Base-by-base conservation (phyloP, 2,797 vertebrate species). In the Anguilla anguilla region DNA sequence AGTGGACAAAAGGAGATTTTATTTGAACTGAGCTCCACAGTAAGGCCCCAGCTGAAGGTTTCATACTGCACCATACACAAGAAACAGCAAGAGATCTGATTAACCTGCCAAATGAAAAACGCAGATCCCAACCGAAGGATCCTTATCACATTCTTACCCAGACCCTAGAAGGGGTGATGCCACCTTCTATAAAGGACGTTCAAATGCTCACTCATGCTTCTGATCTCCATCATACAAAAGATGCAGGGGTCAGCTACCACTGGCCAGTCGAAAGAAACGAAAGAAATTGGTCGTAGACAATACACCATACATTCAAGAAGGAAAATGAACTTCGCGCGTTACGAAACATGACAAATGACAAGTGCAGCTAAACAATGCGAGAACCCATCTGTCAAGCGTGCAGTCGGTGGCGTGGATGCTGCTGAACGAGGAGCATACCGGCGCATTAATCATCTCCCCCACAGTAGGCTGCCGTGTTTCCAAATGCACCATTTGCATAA, bases 401-500 rank as follows among this genome's bases (percentile, higher is more conserved):
- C 28, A 82, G 51, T n/a, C 35, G 43, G 46, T 22, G 22, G 39
- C 49, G 43, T 43, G n/a, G 43, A 81, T 49, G 77, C 17, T 15
- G 22, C 46, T 46, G 74, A 35, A 51, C 10, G 11, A 13, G 39
- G 79, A 51, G 79, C 46, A 82, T 82, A 3, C 25, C 43, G 25
- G 22, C 46, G 9, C 22, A 82, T 82, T 51, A 51, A 82, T 82
- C 43, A 82, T 51, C 7, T 82, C 79, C 25, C 22, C 79, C 79
- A 25, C 79, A 51, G 43, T 82, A n/a, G 43, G 79, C 79, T 82
- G 51, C 79, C 10, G 43, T 82, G 51, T 51, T 82, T 51, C 43
- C 22, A 82, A 82, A 82, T 46, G 19, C 77, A 49, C 43, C 19
- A 43, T 49, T 81, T 82, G 79, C 79, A 82, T 82, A 51, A 51